Conservation (phyloP, 2,113 vertebrate genomes). For the Scophthalmus maximus region DNA sequence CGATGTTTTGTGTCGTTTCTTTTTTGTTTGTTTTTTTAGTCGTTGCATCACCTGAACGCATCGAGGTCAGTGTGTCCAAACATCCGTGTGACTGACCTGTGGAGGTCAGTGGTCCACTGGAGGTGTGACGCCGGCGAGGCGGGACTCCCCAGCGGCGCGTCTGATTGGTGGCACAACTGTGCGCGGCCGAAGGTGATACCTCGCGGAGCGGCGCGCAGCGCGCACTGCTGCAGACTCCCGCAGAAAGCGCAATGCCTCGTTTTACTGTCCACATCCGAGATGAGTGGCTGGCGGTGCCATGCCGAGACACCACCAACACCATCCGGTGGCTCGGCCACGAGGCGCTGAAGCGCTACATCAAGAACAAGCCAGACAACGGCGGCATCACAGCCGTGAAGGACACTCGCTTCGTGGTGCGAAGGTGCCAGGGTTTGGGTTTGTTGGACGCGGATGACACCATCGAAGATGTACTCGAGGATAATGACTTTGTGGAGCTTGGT, state of each 20-base stretch:
- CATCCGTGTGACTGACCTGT: conserved; percentile 33
- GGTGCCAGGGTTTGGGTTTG: conserved; percentile 92
- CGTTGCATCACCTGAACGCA: conserved; percentile 8
- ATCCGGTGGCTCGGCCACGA: conserved; percentile 91
- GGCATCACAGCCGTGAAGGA: conserved; percentile 87
- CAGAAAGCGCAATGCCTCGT: conserved; percentile 85
- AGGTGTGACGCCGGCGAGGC: conserved; percentile 44
- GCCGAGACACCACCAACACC: conserved; percentile 77
- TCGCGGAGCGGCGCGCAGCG: conserved; percentile 23
- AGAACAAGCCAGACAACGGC: conserved; percentile 96
- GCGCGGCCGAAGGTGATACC: conserved; percentile 31
- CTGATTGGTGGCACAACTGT: conserved; percentile 68
- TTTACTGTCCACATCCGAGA: conserved; percentile 94
- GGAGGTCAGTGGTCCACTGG: conserved; percentile 43
- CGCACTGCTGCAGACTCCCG: conserved; percentile 35
- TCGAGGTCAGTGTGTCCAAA: conserved; percentile 24
- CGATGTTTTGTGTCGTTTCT: not conserved
- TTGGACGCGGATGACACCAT: conserved; percentile 90
- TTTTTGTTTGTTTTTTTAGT: not conserved
- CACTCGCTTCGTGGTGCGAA: conserved; percentile 85
- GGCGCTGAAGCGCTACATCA: conserved; percentile 91
- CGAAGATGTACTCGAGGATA: conserved; percentile 92
- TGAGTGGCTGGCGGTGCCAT: conserved; percentile 95
- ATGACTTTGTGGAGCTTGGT: conserved; percentile 98
- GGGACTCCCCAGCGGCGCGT: conserved; percentile 32